A percentile compares a stretch with the other conserved stretches of the same genome.
Conservation (phyloP, 2,888 invertebrate genomes). For the Allygus modestus region DNA sequence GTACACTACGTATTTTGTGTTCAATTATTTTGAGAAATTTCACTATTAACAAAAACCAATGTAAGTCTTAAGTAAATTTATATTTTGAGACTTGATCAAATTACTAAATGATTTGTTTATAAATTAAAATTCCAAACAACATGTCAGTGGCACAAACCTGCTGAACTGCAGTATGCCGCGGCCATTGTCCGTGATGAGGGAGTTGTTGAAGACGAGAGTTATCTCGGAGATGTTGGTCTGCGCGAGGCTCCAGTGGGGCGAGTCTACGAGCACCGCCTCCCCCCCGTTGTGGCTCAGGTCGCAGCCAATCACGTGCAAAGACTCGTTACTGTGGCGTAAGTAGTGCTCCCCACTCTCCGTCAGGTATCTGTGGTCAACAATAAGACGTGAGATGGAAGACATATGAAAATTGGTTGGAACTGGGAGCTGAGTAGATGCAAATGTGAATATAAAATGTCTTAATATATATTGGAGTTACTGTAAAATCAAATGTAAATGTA, state of each 20-base stretch:
- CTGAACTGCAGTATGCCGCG: constrained; percentile 93
- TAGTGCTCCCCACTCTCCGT: constrained; percentile 92
- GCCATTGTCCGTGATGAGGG: constrained; percentile 91
- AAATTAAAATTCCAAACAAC: no score
- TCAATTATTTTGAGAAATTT: no score
- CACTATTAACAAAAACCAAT: no score
- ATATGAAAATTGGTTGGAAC: no score
- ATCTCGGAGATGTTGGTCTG: constrained; percentile 94
- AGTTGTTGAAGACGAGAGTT: constrained; percentile 91
- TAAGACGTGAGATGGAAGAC: neutral
- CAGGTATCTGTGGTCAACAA: constrained; percentile 79
- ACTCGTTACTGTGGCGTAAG: constrained; percentile 92
- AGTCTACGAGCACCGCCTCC: constrained; percentile 89
- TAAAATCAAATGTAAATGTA: no score
- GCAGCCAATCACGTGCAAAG: constrained; percentile 87
- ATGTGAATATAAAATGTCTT: no score
- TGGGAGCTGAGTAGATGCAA: no score
- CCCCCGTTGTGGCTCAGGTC: constrained; percentile 88
- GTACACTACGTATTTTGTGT: no score
- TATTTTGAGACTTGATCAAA: no score
- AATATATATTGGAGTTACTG: no score
- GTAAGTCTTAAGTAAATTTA: no score
- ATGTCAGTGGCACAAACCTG: constrained; percentile 70
- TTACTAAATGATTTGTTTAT: no score
- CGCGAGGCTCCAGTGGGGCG: constrained; percentile 92